Conservation (phyloP, 1,140 invertebrate genomes). For the Octopus sinensis region DNA sequence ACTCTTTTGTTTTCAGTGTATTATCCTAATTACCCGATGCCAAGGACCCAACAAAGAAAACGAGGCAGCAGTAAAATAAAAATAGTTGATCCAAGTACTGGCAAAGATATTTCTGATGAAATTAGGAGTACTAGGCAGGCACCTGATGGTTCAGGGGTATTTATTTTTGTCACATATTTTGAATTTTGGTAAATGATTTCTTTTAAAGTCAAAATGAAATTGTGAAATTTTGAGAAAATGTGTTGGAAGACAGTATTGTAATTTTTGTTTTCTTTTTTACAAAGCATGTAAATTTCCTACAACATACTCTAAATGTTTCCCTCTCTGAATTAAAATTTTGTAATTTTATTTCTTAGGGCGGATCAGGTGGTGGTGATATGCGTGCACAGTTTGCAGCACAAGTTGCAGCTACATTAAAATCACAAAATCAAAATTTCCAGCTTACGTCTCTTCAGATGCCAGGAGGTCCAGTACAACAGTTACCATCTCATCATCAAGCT, state of each 20-base stretch:
- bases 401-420: slow-evolving; percentile 43
- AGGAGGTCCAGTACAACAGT: no score
- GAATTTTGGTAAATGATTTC: background rate
- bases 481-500: no score
- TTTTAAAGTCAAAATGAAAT: background rate
- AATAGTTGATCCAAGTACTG: slow-evolving; percentile 43
- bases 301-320: background rate
- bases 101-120: slow-evolving; percentile 38
- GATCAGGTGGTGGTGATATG: slow-evolving; percentile 28
- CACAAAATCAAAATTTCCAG: background rate
- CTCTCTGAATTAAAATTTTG: background rate
- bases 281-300: background rate
- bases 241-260: background rate
- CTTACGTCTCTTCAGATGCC: no score
- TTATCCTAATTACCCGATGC: no score
- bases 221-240: no score
- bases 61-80: slow-evolving; percentile 31
- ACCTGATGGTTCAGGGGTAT: background rate
- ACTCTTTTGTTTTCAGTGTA: no score
- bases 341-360: slow-evolving; percentile 16
- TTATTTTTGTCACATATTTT: background rate
- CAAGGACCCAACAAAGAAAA: slow-evolving; percentile 12
- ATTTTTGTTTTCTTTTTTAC: background rate
- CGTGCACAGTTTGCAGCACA: slow-evolving; percentile 46
- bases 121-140: slow-evolving; percentile 23